These are phyloP conservation scores for Caenorhabditis becei DNA, from an alignment of 2,888 invertebrate species.

Conservation along the genomic window DNA sequence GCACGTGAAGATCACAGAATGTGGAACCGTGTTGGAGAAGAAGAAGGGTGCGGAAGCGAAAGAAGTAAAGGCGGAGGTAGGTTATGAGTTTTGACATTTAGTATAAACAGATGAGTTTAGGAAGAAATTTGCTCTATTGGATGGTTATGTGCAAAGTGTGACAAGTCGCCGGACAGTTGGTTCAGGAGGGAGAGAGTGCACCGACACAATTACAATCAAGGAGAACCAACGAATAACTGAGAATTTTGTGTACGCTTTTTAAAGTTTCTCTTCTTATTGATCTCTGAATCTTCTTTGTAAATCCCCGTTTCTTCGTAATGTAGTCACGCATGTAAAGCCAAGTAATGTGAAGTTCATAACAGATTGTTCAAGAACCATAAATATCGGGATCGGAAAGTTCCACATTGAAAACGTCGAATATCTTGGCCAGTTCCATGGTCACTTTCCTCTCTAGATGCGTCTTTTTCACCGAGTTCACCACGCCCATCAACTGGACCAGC, in stretches of 20 bases:
- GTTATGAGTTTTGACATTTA: neutral
- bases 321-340: no score
- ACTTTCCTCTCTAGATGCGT: conserved; percentile 40
- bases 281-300: no score
- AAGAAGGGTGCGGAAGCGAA: neutral
- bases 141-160: conserved; percentile 35
- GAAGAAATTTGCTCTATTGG: neutral
- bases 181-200: conserved; percentile 10
- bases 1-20: neutral
- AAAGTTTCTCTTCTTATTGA: no score
- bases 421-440: conserved; percentile 32
- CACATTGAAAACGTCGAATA: conserved; percentile 48
- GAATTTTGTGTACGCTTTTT: no score
- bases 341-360: no score
- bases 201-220: no score
- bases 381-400: conserved; percentile 47
- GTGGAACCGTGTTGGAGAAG: neutral
- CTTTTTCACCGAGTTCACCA: conserved; percentile 45
- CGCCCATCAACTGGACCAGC: conserved; percentile 39
- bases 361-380: conserved; percentile 10
- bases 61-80: neutral
- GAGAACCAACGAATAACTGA: neutral
- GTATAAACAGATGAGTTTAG: neutral
- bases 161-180: conserved; percentile 30
- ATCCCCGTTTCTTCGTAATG: no score